Percentiles rank a stretch among this genome's conserved stretches.
Conservation (phyloP, 2,113 vertebrate species). For the Steatornis caripensis region DNA sequence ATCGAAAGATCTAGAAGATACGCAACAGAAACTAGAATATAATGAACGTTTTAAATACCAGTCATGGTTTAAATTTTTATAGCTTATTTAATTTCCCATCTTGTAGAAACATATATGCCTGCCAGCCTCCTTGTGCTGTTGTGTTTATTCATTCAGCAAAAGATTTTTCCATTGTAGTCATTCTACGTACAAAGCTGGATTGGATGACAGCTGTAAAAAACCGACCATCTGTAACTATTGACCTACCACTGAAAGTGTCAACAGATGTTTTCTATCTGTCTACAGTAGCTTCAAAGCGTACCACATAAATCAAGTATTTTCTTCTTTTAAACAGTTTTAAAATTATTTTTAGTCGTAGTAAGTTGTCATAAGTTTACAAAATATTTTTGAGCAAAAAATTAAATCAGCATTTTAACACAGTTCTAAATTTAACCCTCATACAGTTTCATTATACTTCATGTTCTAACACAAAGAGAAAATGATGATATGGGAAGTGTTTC, state of each 20-base stretch:
- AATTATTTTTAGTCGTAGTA: not conserved
- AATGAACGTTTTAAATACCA: not conserved
- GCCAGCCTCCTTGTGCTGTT: not conserved
- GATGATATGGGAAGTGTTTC: slow-evolving; percentile 8
- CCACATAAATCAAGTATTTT: not conserved
- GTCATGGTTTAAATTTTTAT: not conserved
- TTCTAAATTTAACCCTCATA: not conserved
- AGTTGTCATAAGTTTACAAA: not conserved
- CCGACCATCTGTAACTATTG: slow-evolving; percentile 50
- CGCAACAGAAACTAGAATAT: not conserved
- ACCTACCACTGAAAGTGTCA: slow-evolving; percentile 39
- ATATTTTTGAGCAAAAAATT: not conserved
- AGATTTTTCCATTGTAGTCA: slow-evolving; percentile 46
- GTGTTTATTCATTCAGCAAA: slow-evolving; percentile 26
- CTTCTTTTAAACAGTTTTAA: not conserved
- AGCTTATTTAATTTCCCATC: slow-evolving; percentile 1
- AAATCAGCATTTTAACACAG: not conserved
- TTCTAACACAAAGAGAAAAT: not conserved
- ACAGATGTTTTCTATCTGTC: slow-evolving; percentile 51
- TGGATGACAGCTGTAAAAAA: slow-evolving; percentile 44
- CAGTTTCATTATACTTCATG: not conserved
- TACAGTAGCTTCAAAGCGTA: not conserved
- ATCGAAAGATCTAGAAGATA: not conserved
- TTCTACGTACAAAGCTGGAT: not conserved
- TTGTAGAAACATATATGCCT: not conserved